Evolutionary conservation across 2,797 vertebrate species (phyloP), one percentile per base, ranked within the genome.

Genomic region (Aselliscus stoliczkanus): DNA sequence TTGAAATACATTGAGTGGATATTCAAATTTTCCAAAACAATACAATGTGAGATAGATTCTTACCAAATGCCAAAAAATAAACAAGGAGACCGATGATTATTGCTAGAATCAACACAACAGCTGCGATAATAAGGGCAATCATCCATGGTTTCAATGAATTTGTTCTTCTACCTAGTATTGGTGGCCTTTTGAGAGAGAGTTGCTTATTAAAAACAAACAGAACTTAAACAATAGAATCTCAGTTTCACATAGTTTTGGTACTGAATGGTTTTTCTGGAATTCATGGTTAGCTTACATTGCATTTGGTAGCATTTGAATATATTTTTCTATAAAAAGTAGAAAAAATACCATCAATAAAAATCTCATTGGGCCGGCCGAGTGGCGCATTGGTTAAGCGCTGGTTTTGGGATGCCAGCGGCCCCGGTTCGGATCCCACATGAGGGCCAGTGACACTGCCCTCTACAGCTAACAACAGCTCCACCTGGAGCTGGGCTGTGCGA

Each of bases 11-110:
- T 64, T 62, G 5, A 89, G 29, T 82, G 15, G 4, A 21, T 73
- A 42, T 82, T 96, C 52, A 73, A 39, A 67, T 8, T 96, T 62
- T 39, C 25, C 47, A 23, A 65, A 92, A 34, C 31, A 89, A 94
- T 62, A 39, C 4, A 88, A 25, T 93, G 65, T 50, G 47, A 84
- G 20, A 42, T 52, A 64, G 34, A 20, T 44, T 96, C 98, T 98
- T 98, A 98, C 98, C 98, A 0, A 96, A 85, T 80, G 96, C 95
- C 96, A 98, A 94, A 96, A 98, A 94, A 91, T 97, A 97, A 0
- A 98, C 47, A 75, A 98, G 96, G 90, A 98, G 96, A 62, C 98
- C 94, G 18, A 98, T 96, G 76, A 97, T 73, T 58, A 98, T 56
- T 69, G 96, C 96, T 81, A 98, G 50, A 94, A 90, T 60, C 67